Percentiles rank a stretch among this genome's conserved stretches.
Evolutionary conservation across 53 echinoderm and acorn worm genomes (phyloP).

Genomic region (Crossaster papposus): DNA sequence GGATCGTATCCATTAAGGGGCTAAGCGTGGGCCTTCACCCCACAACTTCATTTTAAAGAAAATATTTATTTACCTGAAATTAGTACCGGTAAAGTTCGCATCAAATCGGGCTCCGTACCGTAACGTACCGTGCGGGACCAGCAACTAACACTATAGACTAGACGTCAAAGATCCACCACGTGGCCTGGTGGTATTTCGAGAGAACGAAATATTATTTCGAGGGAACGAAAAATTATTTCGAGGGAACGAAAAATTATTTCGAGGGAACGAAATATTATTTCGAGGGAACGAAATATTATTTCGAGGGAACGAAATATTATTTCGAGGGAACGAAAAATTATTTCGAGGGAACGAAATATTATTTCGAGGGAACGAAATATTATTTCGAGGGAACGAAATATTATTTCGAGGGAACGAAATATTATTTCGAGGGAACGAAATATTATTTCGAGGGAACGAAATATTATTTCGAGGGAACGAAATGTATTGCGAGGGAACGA

Average conservation of each 20-base stretch:
- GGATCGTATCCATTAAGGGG: too few species aligned
- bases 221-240: slow-evolving; percentile 74
- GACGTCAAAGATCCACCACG: too few species aligned
- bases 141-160: too few species aligned
- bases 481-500: slow-evolving; percentile 73
- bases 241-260: slow-evolving; percentile 64
- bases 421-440: slow-evolving; percentile 69
- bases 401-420: slow-evolving; percentile 14
- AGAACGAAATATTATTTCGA: slow-evolving; percentile 69
- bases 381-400: slow-evolving; percentile 56
- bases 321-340: slow-evolving; percentile 66
- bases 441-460: slow-evolving; percentile 71
- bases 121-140: too few species aligned
- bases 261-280: slow-evolving; percentile 41
- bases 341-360: slow-evolving; percentile 40
- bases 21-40: too few species aligned
- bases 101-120: too few species aligned
- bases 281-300: slow-evolving; percentile 70
- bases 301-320: slow-evolving; percentile 74
- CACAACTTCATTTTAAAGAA: too few species aligned
- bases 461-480: slow-evolving; percentile 75
- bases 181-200: too few species aligned
- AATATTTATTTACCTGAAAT: too few species aligned
- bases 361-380: slow-evolving; percentile 57
- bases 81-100: too few species aligned